Base-by-base conservation (phyloP, 2,797 vertebrate species). In the Vespertilio murinus region DNA sequence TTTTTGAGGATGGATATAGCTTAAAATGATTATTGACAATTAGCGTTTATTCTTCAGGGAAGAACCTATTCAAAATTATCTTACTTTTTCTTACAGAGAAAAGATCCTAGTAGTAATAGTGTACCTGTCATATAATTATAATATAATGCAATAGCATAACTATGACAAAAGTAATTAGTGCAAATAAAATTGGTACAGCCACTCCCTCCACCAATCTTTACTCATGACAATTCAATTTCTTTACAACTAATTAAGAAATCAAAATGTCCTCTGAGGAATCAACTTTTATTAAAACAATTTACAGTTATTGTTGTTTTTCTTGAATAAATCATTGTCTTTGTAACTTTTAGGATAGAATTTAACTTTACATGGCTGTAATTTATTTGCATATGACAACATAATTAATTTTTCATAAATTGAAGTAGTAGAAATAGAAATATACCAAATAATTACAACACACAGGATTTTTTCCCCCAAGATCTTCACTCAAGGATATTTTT, bases 141-240 rank as follows among this genome's bases (percentile, higher is more conserved):
- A 52, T 77, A 23, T 35, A 77, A 52, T 77, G 20, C 56, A 30
- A 69, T 64, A 79, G 70, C 70, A 38, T 83, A 67, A 85, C 5
- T 70, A 83, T 49, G 33, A 79, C 28, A 87, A 78, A 87, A 69
- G 20, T 49, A 33, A 30, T 47, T 93, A 91, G 86, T 40, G 2
- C 17, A 89, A 95, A 91, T 70, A 67, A 96, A 75, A 54, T 47
- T 69, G 35, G 4, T 67, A 20, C 7, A 84, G 23, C 22, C 22
- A 90, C 8, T 92, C 96, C 16, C n/a, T 83, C 59, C n/a, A 45
- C 14, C 33, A 59, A n/a, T 81, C 3, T 87, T 96, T 85, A 80
- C 40, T 91, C 42, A 88, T 54, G 49, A 69, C 1, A 71, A 94
- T 79, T 94, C 30, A 83, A 33, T 90, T 90, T 92, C n/a, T 49